These are phyloP conservation scores for Leuciscus waleckii DNA, from an alignment of 2,797 vertebrate genomes.

Conservation along the genomic window DNA sequence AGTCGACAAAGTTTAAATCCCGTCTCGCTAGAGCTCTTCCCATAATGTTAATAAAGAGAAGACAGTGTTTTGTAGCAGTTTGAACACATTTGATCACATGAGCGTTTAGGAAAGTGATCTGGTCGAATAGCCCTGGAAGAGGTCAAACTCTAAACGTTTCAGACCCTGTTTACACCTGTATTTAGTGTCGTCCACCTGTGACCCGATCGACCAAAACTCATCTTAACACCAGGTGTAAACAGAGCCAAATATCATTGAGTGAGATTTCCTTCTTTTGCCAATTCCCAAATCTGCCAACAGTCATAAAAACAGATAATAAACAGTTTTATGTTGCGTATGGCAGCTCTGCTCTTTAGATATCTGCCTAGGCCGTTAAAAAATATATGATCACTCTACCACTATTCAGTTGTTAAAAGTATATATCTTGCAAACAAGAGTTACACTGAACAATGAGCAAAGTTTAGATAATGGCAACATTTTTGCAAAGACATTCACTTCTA, in stretches of 20 bases:
- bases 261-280: not conserved
- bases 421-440: not conserved
- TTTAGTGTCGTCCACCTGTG: not conserved
- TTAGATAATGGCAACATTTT: not conserved
- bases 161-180: no score
- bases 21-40: no score
- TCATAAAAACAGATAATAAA: not conserved
- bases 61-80: accelerated
- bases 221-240: not conserved
- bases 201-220: not conserved
- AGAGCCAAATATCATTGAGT: not conserved
- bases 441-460: not conserved
- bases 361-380: not conserved
- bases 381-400: not conserved
- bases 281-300: not conserved
- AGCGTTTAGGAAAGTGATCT: no score
- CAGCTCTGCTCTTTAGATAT: not conserved
- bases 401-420: not conserved
- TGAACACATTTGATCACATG: no score
- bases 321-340: not conserved
- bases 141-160: no score
- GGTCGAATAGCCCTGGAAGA: no score
- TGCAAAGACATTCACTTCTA: not conserved
- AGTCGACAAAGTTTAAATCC: no score
- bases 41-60: no score